phyloP scores from a whole-genome alignment of 2,888 invertebrate genomes.

The Diploptera punctata region DNA sequence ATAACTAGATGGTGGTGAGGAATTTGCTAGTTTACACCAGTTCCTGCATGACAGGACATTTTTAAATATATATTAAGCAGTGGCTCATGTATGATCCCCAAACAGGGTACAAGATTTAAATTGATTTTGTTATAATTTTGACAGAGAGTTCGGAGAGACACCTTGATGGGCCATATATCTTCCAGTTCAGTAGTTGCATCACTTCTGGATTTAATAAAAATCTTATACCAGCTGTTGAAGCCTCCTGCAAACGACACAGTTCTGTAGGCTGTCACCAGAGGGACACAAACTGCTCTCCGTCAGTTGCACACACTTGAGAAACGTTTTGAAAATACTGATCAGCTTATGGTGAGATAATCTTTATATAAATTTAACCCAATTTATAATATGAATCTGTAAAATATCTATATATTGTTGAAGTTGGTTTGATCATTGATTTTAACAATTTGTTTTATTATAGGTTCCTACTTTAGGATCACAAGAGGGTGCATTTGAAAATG shows the following conservation, averaged over 20 bases:
- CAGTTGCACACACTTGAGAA: slow-evolving; percentile 82
- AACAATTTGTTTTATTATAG: no score
- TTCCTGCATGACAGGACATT: no score
- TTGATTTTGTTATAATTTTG: no score
- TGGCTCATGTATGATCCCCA: no score
- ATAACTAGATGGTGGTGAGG: no score
- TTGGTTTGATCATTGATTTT: no score
- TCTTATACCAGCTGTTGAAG: slow-evolving; percentile 77
- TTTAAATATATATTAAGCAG: no score
- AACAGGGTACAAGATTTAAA: no score
- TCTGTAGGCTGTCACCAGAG: slow-evolving; percentile 86
- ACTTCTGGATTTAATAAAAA: slow-evolving; percentile 76
- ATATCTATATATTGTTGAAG: no score
- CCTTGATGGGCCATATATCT: slow-evolving; percentile 60
- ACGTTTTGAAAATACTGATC: slow-evolving; percentile 82
- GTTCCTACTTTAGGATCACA: slow-evolving; percentile 83
- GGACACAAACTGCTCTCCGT: slow-evolving; percentile 76
- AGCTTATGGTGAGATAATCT: slow-evolving; percentile 82
- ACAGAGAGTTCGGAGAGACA: slow-evolving; percentile 59
- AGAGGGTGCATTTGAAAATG: slow-evolving; percentile 98
- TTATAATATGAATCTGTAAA: no score
- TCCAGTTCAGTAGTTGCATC: slow-evolving; percentile 56
- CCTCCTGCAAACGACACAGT: slow-evolving; percentile 81
- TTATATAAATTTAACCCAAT: no score
- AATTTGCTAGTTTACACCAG: no score